Percentiles rank a stretch among this genome's conserved stretches.
These are phyloP conservation scores for Malurus elegans DNA, from an alignment of 2,113 vertebrate species.

Conservation along the genomic window DNA sequence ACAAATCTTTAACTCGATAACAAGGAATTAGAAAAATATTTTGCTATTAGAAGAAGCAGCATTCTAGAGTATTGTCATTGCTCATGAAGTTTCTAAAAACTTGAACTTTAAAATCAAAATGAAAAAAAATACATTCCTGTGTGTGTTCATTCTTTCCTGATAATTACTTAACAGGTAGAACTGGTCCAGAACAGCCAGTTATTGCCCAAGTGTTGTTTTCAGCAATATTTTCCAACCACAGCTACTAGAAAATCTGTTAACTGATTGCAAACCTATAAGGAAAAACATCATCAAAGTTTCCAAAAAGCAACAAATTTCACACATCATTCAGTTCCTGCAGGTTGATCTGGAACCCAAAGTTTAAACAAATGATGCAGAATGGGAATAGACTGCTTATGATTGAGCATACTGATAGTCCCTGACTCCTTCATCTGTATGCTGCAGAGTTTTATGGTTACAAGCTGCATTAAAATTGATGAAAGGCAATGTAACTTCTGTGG, in stretches of 20 bases:
- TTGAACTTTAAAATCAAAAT: not conserved
- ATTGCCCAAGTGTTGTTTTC: not conserved
- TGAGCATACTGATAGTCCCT: slow-evolving; percentile 40
- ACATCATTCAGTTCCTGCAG: slow-evolving; percentile 33
- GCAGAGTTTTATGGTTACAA: slow-evolving; percentile 18
- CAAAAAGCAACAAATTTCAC: slow-evolving; percentile 9
- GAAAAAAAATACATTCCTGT: not conserved
- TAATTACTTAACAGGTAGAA: not conserved
- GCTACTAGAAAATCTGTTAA: not conserved
- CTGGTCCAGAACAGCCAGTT: not conserved
- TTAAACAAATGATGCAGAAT: slow-evolving; percentile 10
- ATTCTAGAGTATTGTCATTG: not conserved
- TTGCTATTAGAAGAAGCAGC: not conserved
- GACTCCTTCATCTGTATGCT: slow-evolving; percentile 66
- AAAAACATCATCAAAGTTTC: not conserved
- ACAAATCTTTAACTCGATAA: not conserved
- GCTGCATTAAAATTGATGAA: slow-evolving; percentile 54
- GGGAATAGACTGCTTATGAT: slow-evolving; percentile 23
- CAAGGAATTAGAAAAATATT: not conserved
- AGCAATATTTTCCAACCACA: not conserved
- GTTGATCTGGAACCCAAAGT: slow-evolving; percentile 51
- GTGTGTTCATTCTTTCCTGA: not conserved
- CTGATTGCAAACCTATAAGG: not conserved
- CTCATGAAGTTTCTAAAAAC: not conserved
- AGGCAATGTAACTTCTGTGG: not conserved